Conservation (phyloP, 2,113 vertebrate species). For the Aphyosemion australe region DNA sequence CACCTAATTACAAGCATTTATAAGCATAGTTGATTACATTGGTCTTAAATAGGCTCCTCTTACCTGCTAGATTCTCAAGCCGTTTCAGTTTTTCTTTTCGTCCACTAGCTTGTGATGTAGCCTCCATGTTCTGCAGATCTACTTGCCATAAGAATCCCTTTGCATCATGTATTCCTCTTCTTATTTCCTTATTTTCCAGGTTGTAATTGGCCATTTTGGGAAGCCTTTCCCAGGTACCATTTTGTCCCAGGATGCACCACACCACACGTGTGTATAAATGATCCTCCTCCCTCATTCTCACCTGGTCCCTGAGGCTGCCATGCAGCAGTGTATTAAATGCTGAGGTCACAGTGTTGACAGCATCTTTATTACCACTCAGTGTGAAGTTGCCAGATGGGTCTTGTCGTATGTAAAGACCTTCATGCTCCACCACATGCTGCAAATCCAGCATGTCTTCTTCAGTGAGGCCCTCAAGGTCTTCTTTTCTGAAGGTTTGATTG, state of each 20-base stretch:
- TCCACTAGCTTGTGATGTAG: not conserved
- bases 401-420: slow-evolving; percentile 32
- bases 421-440: not conserved
- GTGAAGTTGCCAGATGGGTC: not conserved
- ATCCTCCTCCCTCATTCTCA: slow-evolving; percentile 41
- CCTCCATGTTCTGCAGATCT: slow-evolving; percentile 24
- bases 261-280: slow-evolving; percentile 38
- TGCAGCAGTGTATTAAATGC: not conserved
- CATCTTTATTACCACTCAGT: slow-evolving; percentile 57
- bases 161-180: slow-evolving; percentile 46
- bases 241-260: slow-evolving; percentile 63
- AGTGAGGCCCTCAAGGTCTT: slow-evolving; percentile 19
- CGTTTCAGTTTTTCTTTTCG: slow-evolving; percentile 38
- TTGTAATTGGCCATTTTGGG: slow-evolving; percentile 55
- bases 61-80: slow-evolving; percentile 61
- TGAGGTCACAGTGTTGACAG: slow-evolving; percentile 42
- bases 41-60: not conserved
- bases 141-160: slow-evolving; percentile 39
- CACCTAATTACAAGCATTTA: no score
- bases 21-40: no score
- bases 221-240: slow-evolving; percentile 60
- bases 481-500: slow-evolving; percentile 13
- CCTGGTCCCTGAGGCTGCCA: not conserved
- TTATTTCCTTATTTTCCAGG: slow-evolving; percentile 42
- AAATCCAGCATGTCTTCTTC: slow-evolving; percentile 11